phyloP scores from a whole-genome alignment of 2,888 invertebrate species.

The Atethmia centrago region DNA sequence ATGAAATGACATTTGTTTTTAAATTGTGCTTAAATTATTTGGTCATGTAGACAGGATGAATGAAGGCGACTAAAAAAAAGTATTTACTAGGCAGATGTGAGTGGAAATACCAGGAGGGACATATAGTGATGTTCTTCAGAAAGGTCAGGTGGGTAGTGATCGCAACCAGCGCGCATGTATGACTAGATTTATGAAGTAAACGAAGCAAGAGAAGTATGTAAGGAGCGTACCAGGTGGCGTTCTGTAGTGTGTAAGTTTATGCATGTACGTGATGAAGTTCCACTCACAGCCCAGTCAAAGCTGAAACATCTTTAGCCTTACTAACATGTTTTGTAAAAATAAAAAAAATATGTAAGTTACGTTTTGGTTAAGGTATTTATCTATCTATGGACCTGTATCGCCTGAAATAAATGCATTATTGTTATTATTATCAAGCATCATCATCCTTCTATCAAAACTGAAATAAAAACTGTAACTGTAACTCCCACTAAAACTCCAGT shows the following conservation, averaged over 20 bases:
- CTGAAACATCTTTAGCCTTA: neutral
- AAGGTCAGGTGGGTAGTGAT: too few relatives aligned
- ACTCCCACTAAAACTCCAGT: slow-evolving; percentile 22
- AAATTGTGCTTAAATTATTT: neutral
- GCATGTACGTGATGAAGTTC: neutral
- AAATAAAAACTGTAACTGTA: slow-evolving; percentile 20
- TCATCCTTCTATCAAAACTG: neutral
- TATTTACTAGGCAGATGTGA: neutral
- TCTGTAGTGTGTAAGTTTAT: neutral
- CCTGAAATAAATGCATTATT: neutral
- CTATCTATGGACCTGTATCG: too few relatives aligned
- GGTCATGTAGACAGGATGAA: neutral
- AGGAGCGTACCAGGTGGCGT: neutral
- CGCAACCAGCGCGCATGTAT: neutral
- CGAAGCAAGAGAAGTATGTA: neutral
- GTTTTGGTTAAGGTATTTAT: neutral
- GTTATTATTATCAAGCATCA: neutral
- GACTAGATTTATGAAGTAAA: neutral
- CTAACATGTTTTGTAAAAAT: neutral
- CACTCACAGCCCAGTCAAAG: neutral
- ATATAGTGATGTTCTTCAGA: neutral
- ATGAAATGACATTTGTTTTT: too few relatives aligned
- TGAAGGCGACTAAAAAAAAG: neutral
- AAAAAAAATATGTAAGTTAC: neutral
- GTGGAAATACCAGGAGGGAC: too few relatives aligned